Conservation (phyloP, 2,888 invertebrate species). For the Cabera pusaria region DNA sequence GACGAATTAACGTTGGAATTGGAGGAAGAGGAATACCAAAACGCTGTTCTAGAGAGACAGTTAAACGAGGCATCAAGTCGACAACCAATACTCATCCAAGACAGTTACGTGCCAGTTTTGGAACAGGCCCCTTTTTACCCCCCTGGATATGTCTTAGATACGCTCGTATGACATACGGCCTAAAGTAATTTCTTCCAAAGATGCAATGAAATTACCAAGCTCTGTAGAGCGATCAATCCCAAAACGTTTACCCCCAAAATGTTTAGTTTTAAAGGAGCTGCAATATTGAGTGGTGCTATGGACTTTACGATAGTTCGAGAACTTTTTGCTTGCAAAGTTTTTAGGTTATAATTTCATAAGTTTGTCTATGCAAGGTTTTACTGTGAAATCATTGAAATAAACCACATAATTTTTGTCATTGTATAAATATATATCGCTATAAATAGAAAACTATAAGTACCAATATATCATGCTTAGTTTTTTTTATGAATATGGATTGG, state of each 20-base stretch:
- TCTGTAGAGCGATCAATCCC: constrained; percentile 21
- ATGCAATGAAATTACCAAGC: constrained; percentile 36
- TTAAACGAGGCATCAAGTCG: constrained; percentile 72
- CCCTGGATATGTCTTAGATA: constrained; percentile 67
- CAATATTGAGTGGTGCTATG: constrained; percentile 24
- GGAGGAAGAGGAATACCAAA: constrained; percentile 76
- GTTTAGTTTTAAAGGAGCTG: constrained; percentile 13
- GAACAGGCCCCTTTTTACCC: constrained; percentile 53
- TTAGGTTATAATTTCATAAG: too few species aligned
- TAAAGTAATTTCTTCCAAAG: constrained; percentile 33
- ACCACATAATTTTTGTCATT: too few species aligned
- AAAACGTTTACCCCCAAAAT: constrained; percentile 25
- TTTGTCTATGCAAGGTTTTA: too few species aligned
- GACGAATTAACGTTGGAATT: constrained; percentile 80
- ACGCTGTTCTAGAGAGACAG: constrained; percentile 73
- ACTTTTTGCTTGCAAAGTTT: too few species aligned
- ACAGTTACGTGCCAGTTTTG: constrained; percentile 73
- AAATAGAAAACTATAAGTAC: too few species aligned
- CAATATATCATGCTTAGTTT: too few species aligned
- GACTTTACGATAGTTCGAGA: too few species aligned
- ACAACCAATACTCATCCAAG: constrained; percentile 72
- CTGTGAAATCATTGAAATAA: too few species aligned
- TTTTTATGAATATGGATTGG: too few species aligned
- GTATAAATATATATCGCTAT: too few species aligned
- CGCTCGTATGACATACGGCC: constrained; percentile 71